These are phyloP conservation scores for Sylvilagus floridanus DNA, from an alignment of 2,797 vertebrate species.

Conservation along the genomic window DNA sequence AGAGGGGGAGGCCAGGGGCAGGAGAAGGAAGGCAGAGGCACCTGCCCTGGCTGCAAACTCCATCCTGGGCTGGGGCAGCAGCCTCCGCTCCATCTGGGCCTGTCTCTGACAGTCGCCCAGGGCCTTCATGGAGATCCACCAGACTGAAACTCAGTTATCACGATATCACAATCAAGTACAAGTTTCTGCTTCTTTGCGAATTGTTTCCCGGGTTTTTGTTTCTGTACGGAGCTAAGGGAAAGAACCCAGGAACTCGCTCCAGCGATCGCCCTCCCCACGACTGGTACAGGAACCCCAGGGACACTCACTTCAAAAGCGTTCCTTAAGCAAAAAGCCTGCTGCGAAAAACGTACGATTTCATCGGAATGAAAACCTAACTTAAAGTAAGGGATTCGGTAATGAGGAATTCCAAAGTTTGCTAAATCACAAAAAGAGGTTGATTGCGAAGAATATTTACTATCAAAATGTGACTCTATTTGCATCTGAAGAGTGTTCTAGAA, in stretches of 20 bases:
- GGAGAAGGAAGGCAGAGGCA: no score
- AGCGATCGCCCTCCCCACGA: no score
- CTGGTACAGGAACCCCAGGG: no score
- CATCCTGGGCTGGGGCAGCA: not conserved
- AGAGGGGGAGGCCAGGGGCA: not conserved
- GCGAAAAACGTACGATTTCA: not conserved
- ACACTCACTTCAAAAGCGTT: no score
- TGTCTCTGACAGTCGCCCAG: not conserved
- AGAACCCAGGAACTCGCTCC: no score
- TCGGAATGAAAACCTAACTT: not conserved
- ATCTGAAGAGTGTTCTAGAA: not conserved
- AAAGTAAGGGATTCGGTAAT: not conserved
- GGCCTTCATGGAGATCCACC: not conserved
- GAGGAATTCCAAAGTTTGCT: not conserved
- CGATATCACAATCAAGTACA: not conserved
- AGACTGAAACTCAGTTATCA: not conserved
- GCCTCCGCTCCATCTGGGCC: not conserved
- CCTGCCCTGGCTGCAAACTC: fast-evolving
- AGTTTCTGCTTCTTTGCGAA: no score
- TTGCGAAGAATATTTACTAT: not conserved
- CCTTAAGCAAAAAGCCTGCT: not conserved
- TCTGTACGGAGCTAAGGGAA: no score
- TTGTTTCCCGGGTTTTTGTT: no score
- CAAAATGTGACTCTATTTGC: not conserved
- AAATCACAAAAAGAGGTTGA: not conserved